A percentile compares a stretch with the other conserved stretches of the same genome.
These are phyloP conservation scores for Drosophila robusta DNA, from an alignment of 2,888 invertebrate species.

Conservation along the genomic window DNA sequence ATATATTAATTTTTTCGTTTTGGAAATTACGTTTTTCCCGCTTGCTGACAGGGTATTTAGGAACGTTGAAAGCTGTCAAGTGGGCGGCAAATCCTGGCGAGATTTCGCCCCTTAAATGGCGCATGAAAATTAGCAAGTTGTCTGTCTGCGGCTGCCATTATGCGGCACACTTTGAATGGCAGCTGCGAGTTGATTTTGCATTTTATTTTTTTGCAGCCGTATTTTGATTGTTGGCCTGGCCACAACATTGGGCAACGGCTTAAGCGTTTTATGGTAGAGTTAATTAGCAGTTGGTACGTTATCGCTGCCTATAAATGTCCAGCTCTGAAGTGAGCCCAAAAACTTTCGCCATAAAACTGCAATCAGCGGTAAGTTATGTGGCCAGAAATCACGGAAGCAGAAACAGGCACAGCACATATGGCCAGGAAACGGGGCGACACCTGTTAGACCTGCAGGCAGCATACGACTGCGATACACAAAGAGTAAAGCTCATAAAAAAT, in stretches of 20 bases:
- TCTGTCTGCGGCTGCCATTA: conserved; percentile 73
- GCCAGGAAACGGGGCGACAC: conserved; percentile 59
- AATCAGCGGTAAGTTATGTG: conserved; percentile 82
- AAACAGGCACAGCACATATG: conserved; percentile 33
- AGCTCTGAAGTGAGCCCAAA: conserved; percentile 35
- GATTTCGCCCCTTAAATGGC: conserved; percentile 76
- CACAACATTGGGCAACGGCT: conserved; percentile 42
- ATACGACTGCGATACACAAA: conserved; percentile 36
- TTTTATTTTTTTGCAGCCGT: conserved; percentile 27
- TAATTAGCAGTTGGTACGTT: conserved; percentile 74
- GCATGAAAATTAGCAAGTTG: conserved; percentile 83
- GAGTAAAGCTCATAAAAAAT: conserved; percentile 78
- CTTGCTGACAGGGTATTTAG: conserved; percentile 16
- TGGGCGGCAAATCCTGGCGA: conserved; percentile 27
- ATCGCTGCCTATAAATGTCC: conserved; percentile 54
- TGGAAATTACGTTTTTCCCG: no score
- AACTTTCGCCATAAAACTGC: conserved; percentile 83
- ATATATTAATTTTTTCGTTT: no score
- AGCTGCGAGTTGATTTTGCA: conserved; percentile 29
- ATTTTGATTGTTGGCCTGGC: conserved; percentile 39
- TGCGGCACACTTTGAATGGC: conserved; percentile 76
- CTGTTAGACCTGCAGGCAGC: conserved; percentile 75
- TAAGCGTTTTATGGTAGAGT: conserved; percentile 62
- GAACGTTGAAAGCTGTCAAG: conserved; percentile 39
- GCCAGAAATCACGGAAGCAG: conserved; percentile 42